Evolutionary conservation across 2,797 vertebrate species (phyloP).

Genomic region (Tauraco hartlaubi): DNA sequence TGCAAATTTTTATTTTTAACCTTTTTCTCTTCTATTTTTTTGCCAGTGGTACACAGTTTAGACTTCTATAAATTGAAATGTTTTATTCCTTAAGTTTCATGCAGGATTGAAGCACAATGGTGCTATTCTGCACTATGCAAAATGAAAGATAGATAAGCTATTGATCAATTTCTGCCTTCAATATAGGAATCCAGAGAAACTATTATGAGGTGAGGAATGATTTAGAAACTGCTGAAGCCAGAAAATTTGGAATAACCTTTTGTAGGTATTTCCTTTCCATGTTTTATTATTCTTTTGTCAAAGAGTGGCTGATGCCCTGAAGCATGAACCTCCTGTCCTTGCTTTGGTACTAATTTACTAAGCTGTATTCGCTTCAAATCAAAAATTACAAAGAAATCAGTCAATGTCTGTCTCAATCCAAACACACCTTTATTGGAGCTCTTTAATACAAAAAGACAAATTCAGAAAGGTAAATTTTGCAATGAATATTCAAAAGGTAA

Average conservation of each 20-base stretch:
- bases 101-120: not conserved
- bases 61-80: not conserved
- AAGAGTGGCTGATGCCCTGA: not conserved
- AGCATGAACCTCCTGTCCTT: not conserved
- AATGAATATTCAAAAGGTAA: slow-evolving; percentile 1
- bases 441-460: not conserved
- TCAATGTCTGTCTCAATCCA: not conserved
- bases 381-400: not conserved
- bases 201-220: not conserved
- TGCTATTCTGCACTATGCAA: not conserved
- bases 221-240: not conserved
- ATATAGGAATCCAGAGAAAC: not conserved
- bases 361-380: not conserved
- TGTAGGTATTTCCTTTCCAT: not conserved
- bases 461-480: not conserved
- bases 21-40: not conserved
- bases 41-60: not conserved
- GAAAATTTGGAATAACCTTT: not conserved
- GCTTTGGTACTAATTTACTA: not conserved
- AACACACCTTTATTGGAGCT: not conserved
- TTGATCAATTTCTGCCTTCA: not conserved
- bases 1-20: not conserved
- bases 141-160: not conserved
- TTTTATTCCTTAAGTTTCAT: not conserved
- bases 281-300: not conserved